A percentile compares a stretch with the other conserved stretches of the same genome.
phyloP scores from a whole-genome alignment of 2,113 vertebrate genomes.

The Cyprinodon tularosa region DNA sequence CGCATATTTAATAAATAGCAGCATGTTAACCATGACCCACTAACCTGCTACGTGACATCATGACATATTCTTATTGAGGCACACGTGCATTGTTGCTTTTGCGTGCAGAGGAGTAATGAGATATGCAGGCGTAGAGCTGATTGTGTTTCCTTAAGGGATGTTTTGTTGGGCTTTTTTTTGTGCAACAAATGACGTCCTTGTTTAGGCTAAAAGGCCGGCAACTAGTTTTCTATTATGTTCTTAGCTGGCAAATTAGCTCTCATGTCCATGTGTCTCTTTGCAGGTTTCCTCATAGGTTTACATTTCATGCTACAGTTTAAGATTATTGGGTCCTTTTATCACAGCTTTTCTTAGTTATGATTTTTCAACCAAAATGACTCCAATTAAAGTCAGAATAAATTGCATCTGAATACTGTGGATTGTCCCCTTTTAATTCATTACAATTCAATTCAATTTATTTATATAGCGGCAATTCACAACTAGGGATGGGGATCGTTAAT shows the following conservation, averaged over 20 bases:
- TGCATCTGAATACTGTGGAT: too few species aligned
- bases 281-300: not conserved
- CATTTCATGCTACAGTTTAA: not conserved
- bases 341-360: too few species aligned
- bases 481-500: too few species aligned
- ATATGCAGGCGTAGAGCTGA: conserved; percentile 44
- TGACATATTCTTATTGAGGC: not conserved
- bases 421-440: too few species aligned
- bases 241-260: not conserved
- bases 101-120: conserved; percentile 20
- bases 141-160: conserved; percentile 46
- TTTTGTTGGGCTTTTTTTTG: conserved; percentile 17
- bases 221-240: not conserved
- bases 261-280: not conserved
- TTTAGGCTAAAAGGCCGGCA: not conserved
- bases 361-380: too few species aligned
- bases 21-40: conserved; percentile 24
- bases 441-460: too few species aligned
- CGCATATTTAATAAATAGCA: conserved; percentile 25
- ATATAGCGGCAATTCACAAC: too few species aligned
- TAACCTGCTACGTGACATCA: conserved; percentile 45
- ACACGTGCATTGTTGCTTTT: not conserved
- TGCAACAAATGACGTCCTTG: conserved; percentile 27
- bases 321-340: not conserved
- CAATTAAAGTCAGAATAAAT: too few species aligned